Evolutionary conservation across 2,888 invertebrate genomes (phyloP), one percentile per base, ranked within the genome.

Genomic region (Stegana nigrithorax): DNA sequence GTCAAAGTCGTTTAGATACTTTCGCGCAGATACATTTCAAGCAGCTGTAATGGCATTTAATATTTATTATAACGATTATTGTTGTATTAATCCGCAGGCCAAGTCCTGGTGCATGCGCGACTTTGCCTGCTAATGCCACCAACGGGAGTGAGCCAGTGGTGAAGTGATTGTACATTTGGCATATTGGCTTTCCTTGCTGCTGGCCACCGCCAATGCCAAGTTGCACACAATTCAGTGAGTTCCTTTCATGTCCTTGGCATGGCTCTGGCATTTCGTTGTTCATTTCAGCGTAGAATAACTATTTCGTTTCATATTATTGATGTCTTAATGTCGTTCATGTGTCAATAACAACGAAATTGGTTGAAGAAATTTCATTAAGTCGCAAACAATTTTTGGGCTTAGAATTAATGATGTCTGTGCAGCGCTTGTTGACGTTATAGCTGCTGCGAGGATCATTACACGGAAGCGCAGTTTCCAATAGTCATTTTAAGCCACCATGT

Each of bases 341-440:
- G 75, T 75, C 77, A 77, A 75, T 75, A 75, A 71, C 75, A 73
- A 67, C 73, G 69, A 73, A 69, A 66, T 74, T 72, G 74, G 72
- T 75, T 72, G 76, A 76, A 74, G 72, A 76, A 75, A 78, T 78
- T 78, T 75, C 75, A 78, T 75, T 75, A 75, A 71, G 74, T 66
- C 25, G 25, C 23, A 50, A n/a, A n/a, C n/a, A n/a, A n/a, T n/a
- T n/a, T n/a, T n/a, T n/a, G n/a, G n/a, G n/a, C n/a, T n/a, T n/a
- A n/a, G n/a, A n/a, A n/a, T n/a, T n/a, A n/a, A n/a, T n/a, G n/a
- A n/a, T n/a, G n/a, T n/a, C n/a, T n/a, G n/a, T n/a, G n/a, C n/a
- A n/a, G n/a, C n/a, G n/a, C n/a, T n/a, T n/a, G n/a, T n/a, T n/a
- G n/a, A n/a, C n/a, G n/a, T n/a, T n/a, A n/a, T n/a, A n/a, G n/a